Base-by-base conservation (phyloP, 2,888 invertebrate genomes). In the Mimas tiliae region DNA sequence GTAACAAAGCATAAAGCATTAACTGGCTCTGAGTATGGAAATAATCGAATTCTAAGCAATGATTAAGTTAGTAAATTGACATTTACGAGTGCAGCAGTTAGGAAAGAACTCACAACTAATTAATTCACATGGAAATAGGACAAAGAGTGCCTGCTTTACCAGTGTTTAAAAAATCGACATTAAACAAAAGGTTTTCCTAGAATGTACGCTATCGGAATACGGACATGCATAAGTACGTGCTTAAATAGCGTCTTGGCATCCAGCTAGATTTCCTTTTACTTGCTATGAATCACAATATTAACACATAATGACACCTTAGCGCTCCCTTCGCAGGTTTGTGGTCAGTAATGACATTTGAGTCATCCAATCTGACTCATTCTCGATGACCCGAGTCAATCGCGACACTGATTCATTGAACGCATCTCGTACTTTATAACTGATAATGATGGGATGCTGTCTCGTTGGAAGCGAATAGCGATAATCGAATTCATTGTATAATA, bases 261-360 rank as follows among this genome's bases (percentile, higher is more conserved):
- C n/a, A 63, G 27, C 62, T 47, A 45, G 45, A 45, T 47, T 48
- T 63, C 62, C 47, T 47, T 63, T 63, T 16, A 19, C 52, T 65
- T 16, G 21, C 63, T 64, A 65, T 81, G 79, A 82, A 70, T 81
- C 82, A 75, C 71, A 52, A 62, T 69, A 75, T 77, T 74, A 74
- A 71, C 80, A 75, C 79, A 76, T 74, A 74, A 68, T 73, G 68
- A 63, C 42, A 69, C 71, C 69, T 73, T 73, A 70, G 50, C 53
- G 63, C 67, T 58, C 67, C 51, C 67, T 65, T 58, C 64, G 64
- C 58, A 63, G 66, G 52, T 42, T 53, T 66, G 66, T 42, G 66
- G 66, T 72, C 70, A 62, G 70, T 66, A 67, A 52, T 62, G 52
- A 50, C 51, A 67, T 51, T 71, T 73, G 74, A 74, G 69, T 75